Evolutionary conservation across 2,797 vertebrate species (phyloP).

Genomic region (Anniella stebbinsi): DNA sequence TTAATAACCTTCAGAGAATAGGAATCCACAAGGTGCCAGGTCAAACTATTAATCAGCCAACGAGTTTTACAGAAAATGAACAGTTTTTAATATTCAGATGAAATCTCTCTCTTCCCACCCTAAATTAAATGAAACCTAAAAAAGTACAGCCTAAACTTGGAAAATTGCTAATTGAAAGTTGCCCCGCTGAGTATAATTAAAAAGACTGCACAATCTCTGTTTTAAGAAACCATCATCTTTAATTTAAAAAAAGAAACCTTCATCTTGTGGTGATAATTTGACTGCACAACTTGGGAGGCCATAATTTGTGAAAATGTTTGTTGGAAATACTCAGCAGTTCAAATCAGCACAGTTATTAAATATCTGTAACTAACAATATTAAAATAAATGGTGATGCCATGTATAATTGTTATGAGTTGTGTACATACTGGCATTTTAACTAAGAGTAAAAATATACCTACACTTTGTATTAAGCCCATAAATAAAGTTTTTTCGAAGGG

Average conservation of each 20-base stretch:
- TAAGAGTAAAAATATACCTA: constrained; percentile 7
- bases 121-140: not conserved
- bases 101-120: not conserved
- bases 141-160: not conserved
- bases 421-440: not conserved
- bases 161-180: constrained; percentile 23
- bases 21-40: not conserved
- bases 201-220: constrained; percentile 5
- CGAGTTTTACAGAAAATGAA: not conserved
- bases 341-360: constrained; percentile 9
- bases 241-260: constrained; percentile 10
- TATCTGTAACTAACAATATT: constrained; percentile 21
- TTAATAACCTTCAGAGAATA: not conserved
- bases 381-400: not conserved
- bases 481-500: not conserved
- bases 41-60: not conserved
- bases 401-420: constrained; percentile 31
- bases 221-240: constrained; percentile 7
- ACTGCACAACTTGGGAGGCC: not conserved
- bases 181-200: constrained; percentile 29
- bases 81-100: not conserved
- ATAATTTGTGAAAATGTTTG: constrained; percentile 15
- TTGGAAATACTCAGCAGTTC: constrained; percentile 4
- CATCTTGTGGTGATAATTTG: constrained; percentile 20
- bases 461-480: constrained; percentile 8